Evolutionary conservation across 1,140 invertebrate species (phyloP), one percentile per base, ranked within the genome.

Genomic region (Diachasma alloeum): DNA sequence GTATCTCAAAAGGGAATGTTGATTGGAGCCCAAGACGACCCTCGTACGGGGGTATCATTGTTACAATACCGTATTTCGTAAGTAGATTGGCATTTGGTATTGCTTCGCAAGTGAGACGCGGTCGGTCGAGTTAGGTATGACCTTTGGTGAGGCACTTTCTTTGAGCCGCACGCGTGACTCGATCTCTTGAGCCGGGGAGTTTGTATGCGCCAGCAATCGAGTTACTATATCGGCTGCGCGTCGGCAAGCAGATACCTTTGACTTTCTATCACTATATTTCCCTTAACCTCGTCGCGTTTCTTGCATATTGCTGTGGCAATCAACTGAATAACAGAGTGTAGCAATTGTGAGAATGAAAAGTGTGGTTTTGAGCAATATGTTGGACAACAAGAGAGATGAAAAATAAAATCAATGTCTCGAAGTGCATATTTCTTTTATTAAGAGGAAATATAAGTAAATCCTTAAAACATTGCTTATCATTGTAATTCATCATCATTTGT

Each of bases 1-100:
- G 59, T 66, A 22, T 19, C n/a, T n/a, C n/a, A n/a, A n/a, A 31
- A 26, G 63, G 48, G 48, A 56, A 56, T 56, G 48, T 22, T 56
- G 48, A 56, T 56, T 56, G 19, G 19, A 9, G n/a, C 48, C 9
- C 19, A 22, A 19, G 48, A 56, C n/a, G 48, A 17, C n/a, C 39
- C 39, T 42, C 39, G 39, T 24, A 72, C 13, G 26, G 19, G 11
- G 19, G 26, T 66, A 66, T 72, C 59, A 24, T 46, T 74, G 24
- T 66, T 74, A 66, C 56, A 56, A 53, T 56, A 22, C 13, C 4
- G 26, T 66, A 31, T 66, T 66, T 66, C 59, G 59, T 66, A 66
- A 66, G 59, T 66, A 66, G 59, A 66, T 66, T 66, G 59, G 59
- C 59, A 66, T 66, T 66, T 66, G 9, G 24, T 66, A 26, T 56